Evolutionary conservation across 1,140 invertebrate genomes (phyloP), one percentile per base, ranked within the genome.

Genomic region (Papilio polytes): DNA sequence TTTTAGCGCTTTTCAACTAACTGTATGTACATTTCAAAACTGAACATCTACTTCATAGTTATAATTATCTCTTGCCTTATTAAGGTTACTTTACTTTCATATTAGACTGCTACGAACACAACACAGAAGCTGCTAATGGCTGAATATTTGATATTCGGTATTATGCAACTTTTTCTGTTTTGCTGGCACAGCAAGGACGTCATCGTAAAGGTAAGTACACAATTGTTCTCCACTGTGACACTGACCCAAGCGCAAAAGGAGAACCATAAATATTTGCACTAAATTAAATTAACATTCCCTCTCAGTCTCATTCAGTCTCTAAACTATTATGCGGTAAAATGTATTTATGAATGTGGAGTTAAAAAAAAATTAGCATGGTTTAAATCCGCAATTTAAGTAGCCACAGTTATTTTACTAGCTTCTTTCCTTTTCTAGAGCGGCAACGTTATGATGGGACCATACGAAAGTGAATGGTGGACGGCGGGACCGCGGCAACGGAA

Each of bases 171-270:
- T 2, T 94, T 93, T 78, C 82, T 93, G 56, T 93, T 92, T 74
- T 94, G 92, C 79, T 94, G 92, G 92, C 92, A 94, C 59, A 94
- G 92, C 80, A 94, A 94, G 78, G 89, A 90, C 46, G 91, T 93
- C 74, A 81, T 90, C 41, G 76, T 88, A 13, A 93, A 93, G 86
- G 93, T 94, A 84, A 85, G 83, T 56, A 53, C 77, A 2, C 20
- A 59, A 20, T 59, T 18, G n/a, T 6, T 72, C 3, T 80, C 72
- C 20, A 80, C 18, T 22, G 0, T 22, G 20, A 9, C 7, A 22
- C n/a, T 22, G n/a, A 20, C 20, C n/a, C 18, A 22, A 51, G 48
- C 48, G 13, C 13, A 51, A 48, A 51, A 15, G 48, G 48, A 51
- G 18, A 51, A 6, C 48, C 48, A 18, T 18, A 51, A 18, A 18